Base-by-base conservation (phyloP, 2,888 invertebrate species). In the Cephus pulcher region DNA sequence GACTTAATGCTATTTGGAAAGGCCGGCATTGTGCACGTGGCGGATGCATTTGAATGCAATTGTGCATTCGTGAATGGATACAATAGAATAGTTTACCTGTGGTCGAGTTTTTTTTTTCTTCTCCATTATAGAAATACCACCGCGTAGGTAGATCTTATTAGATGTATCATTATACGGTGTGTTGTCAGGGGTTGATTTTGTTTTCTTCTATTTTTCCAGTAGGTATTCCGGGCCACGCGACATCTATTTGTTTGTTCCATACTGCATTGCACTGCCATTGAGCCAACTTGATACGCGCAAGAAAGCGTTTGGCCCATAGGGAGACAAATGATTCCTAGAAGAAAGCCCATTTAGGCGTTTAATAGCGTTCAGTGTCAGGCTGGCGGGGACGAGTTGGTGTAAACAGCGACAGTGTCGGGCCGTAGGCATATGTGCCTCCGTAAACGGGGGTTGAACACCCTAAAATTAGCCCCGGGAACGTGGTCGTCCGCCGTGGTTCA, bases 401-500 rank as follows among this genome's bases (percentile, higher is more conserved):
- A 86, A 86, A 86, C 86, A 83, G 85, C 77, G 81, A 80, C 84
- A 84, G 86, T 86, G 87, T 86, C 84, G 82, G 82, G 56, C 56
- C 56, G 56, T 77, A 82, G 80, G 82, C 82, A 79, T 85, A 80
- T 82, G 81, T 75, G 74, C 68, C 74, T 35, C 30, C 80, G 79
- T 78, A 84, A 30, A 74, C 81, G 81, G 85, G 90, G 90, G 88
- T 89, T 88, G 89, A 88, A 89, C 89, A 89, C 91, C 91, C 91
- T 91, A 91, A 91, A 91, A 91, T 91, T 91, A 91, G 90, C 90
- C 89, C 89, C 83, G 85, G 56, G 80, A 87, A 88, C 86, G 37
- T 37, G 80, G 79, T 82, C 80, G 83, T 79, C 82, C 77, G 79
- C 75, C 79, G 78, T 79, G 78, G 56, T 79, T 81, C 73, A 85